These are phyloP conservation scores for Caenorhabditis sp. DNA, from an alignment of 2,888 invertebrate genomes.

Conservation along the genomic window DNA sequence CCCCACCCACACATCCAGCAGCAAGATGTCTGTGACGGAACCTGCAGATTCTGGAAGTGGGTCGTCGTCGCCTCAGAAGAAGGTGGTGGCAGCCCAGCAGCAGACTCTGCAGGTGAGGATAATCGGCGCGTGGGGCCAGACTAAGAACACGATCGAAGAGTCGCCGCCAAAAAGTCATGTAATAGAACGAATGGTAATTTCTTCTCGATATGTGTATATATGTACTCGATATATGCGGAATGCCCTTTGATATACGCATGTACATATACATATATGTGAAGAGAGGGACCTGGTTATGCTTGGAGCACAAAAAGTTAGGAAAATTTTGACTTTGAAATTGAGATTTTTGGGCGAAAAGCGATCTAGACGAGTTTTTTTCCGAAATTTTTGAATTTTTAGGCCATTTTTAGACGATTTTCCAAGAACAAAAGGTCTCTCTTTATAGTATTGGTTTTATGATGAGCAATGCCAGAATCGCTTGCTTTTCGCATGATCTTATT, in stretches of 20 bases:
- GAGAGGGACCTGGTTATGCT: too few species aligned
- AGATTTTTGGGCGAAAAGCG: not conserved
- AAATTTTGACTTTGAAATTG: too few species aligned
- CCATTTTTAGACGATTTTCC: not conserved
- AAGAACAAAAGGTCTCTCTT: not conserved
- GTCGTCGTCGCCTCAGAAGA: not conserved
- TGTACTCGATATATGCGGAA: too few species aligned
- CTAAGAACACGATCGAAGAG: not conserved
- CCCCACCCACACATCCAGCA: not conserved
- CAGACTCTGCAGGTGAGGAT: conserved; percentile 63
- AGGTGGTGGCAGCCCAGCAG: not conserved
- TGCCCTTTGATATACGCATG: too few species aligned
- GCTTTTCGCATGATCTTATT: too few species aligned
- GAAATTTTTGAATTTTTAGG: not conserved
- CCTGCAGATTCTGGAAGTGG: conserved; percentile 66
- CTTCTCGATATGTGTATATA: too few species aligned
- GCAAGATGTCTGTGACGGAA: conserved; percentile 65
- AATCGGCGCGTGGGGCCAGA: conserved; percentile 4
- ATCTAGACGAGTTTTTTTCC: not conserved
- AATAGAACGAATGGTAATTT: too few species aligned
- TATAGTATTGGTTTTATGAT: too few species aligned
- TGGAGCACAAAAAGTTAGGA: too few species aligned
- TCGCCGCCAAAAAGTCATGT: too few species aligned
- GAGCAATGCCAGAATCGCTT: too few species aligned
- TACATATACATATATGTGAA: too few species aligned